Base-by-base conservation (phyloP, 1,140 invertebrate genomes). In the Bombus soroeensis region DNA sequence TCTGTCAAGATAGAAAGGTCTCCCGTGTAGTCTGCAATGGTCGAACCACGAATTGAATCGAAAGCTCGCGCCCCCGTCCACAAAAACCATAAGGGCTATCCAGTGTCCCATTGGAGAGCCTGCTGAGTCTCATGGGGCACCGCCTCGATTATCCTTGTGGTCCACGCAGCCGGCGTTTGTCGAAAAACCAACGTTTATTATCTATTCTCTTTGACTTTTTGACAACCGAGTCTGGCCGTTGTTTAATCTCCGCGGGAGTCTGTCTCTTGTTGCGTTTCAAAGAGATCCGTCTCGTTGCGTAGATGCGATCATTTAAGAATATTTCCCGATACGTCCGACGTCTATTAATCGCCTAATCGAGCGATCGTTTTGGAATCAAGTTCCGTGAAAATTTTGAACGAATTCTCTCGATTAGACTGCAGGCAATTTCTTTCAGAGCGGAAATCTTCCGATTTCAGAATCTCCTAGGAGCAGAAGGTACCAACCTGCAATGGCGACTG, bases 401-500 rank as follows among this genome's bases (percentile, higher is more conserved):
- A 47, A 18, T 18, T 22, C 18, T 53, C 5, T 1, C 15, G 8
- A 22, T 8, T 1, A 5, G 12, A 13, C 3, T n/a, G 12, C 9
- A 5, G 28, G 3, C 59, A 3, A 32, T 47, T 6, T 43, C 13
- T 62, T 13, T 59, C 13, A 12, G 47, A 47, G 18, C 66, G 1
- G 3, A 3, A 70, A 90, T 87, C 90, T 90, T 91, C 87, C 93
- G 90, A 86, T 96, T 96, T 8, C 96, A 99, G 98, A 97, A 96
- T 93, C 96, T 97, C n/a, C 94, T 99, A 22, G 97, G 98, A 37
- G 96, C 97, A 85, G 98, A 99, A 95, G 97, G 98, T 1, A 96
- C 98, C 66, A 98, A 97, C 34, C 94, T 98, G 28, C 98, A 99
- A 94, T 97, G 98, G 94, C 96, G 98, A n/a, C 97, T 98, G 93